These are phyloP conservation scores for Crypturellus undulatus DNA, from an alignment of 2,113 vertebrate genomes.

Conservation along the genomic window DNA sequence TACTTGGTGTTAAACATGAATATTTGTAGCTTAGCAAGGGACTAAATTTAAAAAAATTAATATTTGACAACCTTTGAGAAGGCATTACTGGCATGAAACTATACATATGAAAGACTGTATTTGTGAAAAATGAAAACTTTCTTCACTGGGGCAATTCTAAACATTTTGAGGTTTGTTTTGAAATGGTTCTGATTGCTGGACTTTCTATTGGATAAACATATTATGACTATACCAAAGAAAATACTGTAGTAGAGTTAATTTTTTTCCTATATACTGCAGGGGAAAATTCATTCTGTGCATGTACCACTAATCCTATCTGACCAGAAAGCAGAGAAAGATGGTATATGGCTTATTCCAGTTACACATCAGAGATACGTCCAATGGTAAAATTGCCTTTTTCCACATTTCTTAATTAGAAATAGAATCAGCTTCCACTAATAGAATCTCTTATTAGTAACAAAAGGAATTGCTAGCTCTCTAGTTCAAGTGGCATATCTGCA, in stretches of 20 bases:
- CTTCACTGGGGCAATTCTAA: constrained; percentile 60
- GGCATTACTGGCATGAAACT: constrained; percentile 75
- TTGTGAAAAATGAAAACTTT: constrained; percentile 78
- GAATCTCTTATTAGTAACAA: constrained; percentile 85
- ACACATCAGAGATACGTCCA: constrained; percentile 64
- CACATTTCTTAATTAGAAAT: constrained; percentile 86
- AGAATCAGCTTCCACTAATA: constrained; percentile 78
- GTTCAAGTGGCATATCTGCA: constrained; percentile 86
- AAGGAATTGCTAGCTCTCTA: constrained; percentile 79
- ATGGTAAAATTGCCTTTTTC: constrained; percentile 77
- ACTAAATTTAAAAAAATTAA: constrained; percentile 88
- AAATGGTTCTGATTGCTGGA: constrained; percentile 57
- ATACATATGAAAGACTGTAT: constrained; percentile 70
- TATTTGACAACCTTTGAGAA: constrained; percentile 87
- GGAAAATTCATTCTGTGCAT: constrained; percentile 71
- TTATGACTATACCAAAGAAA: background rate
- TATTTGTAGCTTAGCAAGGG: constrained; percentile 87
- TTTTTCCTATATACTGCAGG: constrained; percentile 16
- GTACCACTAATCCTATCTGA: constrained; percentile 70
- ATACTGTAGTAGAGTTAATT: background rate
- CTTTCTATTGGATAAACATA: constrained; percentile 44
- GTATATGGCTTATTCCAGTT: constrained; percentile 63
- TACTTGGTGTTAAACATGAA: constrained; percentile 90
- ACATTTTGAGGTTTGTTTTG: constrained; percentile 59
- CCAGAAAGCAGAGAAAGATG: constrained; percentile 56